Evolutionary conservation across 2,113 vertebrate species (phyloP), one percentile per base, ranked within the genome.

Genomic region (Thunnus maccoyii): DNA sequence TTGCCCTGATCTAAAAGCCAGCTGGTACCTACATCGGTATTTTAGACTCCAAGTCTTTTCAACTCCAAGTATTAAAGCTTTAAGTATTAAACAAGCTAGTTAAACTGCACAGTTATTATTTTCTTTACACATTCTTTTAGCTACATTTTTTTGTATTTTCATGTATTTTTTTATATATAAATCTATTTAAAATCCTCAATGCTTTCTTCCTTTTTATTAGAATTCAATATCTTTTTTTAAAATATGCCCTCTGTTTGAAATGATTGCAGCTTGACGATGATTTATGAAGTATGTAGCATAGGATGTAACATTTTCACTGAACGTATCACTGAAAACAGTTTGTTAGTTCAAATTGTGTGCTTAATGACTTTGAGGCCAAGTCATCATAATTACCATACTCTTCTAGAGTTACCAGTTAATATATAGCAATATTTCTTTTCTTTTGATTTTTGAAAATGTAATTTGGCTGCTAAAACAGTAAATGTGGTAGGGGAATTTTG

Each of bases 151-250:
- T 88, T 93, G 80, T 93, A 91, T 93, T 92, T 91, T 80, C 76
- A 76, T 88, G 85, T 92, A 88, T 94, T 94, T 94, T 87, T 94
- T 91, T 86, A 92, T 88, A 93, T 92, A 94, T 88, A 91, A 87
- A 92, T 94, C 84, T 94, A 94, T 94, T 94, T 93, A 93, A 94
- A 88, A 91, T 89, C 77, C 86, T 92, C 81, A 92, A 88, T 86
- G 80, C 85, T 89, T 90, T 92, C 85, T 91, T 92, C 84, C 88
- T 91, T 93, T 93, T 91, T 88, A 88, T 92, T 93, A 91, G 87
- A 91, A 90, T 78, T 78, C 30, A 80, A 27, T 91, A 88, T 92
- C 36, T 41, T 90, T 90, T 91, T 93, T 92, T 93, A 91, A 86
- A 90, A 80, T 73, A 85, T 75, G 66, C 88, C 90, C 80, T 83